Evolutionary conservation across 2,888 invertebrate species (phyloP), one percentile per base, ranked within the genome.

Genomic region (Ctena decussata): DNA sequence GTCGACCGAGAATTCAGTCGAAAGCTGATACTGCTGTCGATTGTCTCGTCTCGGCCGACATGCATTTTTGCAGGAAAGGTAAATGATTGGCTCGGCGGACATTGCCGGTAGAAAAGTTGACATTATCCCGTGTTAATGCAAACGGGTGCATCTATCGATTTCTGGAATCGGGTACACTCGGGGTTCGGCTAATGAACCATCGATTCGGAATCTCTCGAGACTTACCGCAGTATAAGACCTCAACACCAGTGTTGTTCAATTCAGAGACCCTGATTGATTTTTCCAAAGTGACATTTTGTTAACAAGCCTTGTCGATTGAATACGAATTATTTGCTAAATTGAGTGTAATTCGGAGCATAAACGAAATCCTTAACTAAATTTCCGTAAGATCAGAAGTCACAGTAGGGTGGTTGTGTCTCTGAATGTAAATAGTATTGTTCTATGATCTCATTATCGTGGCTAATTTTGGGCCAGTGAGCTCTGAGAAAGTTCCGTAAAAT

Each of bases 281-380:
- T 60, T 60, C 30, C 30, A 30, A 18, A 8, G 6, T 60, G 60
- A 60, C 60, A 60, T 71, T 41, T 71, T 71, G 39, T 71, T 71
- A 71, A 71, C 71, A 71, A 71, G 71, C 71, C 71, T 8, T 24
- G 71, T 71, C 39, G n/a, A 71, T 41, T 41, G 71, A 41, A 41
- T 18, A 71, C 71, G n/a, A 24, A 41, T 71, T 41, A 71, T 41
- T 41, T 11, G 35, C 75, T 85, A 89, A 91, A 91, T 91, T 90
- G 91, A 82, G 84, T 87, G 89, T 91, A 91, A 91, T 91, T 91
- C 89, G 77, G 80, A 80, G 80, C 83, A 89, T 88, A 90, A 90
- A 87, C 80, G 90, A 84, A 85, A 82, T 72, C 71, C n/a, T 75
- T 86, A 89, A 86, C 84, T 86, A 44, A 77, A 85, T 89, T 86